Evolutionary conservation across 1,140 invertebrate genomes (phyloP).

Genomic region (Leguminivora glycinivorella): DNA sequence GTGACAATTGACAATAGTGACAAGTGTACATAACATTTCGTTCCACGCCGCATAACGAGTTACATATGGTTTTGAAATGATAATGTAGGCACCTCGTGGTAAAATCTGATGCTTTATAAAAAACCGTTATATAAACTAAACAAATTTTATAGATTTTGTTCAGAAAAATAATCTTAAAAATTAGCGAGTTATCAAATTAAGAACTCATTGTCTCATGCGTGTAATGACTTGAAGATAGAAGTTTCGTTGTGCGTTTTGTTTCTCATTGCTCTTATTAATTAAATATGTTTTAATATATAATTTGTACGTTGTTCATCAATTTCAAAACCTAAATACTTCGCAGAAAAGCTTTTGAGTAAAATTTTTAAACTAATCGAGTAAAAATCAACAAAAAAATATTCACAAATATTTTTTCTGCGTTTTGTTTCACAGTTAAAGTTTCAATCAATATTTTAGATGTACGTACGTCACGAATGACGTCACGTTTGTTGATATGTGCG

Average conservation of each 20-base stretch:
- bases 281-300: too few species aligned
- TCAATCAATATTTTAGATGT: slow-evolving; percentile 1
- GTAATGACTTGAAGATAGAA: background rate
- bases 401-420: background rate
- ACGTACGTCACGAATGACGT: slow-evolving; percentile 10
- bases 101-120: too few species aligned
- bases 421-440: background rate
- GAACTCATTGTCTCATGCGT: background rate
- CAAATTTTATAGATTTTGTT: too few species aligned
- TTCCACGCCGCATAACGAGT: too few species aligned
- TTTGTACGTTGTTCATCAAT: too few species aligned
- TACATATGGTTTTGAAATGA: too few species aligned
- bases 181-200: too few species aligned
- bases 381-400: background rate
- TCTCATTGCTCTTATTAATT: background rate
- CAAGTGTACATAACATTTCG: background rate
- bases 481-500: slow-evolving; percentile 25
- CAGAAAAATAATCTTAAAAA: too few species aligned
- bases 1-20: background rate
- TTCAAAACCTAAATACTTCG: too few species aligned
- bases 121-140: too few species aligned
- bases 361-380: background rate
- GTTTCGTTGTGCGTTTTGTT: background rate
- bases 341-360: background rate
- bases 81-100: too few species aligned